Evolutionary conservation across 2,888 invertebrate genomes (phyloP), one percentile per base, ranked within the genome.

Genomic region (Ditula angustiorana): DNA sequence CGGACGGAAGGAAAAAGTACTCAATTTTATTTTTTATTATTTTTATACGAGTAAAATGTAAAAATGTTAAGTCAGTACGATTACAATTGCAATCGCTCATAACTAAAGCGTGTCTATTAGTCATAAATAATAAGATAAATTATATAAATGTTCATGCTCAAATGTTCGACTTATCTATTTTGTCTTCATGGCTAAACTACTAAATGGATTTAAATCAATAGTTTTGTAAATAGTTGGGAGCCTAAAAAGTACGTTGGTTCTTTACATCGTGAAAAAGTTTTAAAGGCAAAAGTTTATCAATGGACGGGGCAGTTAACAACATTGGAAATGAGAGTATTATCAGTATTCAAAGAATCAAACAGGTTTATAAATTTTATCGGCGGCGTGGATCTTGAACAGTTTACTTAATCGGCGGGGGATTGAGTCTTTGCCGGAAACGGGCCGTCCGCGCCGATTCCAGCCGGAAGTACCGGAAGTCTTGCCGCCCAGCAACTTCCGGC

Each of bases 401-500:
- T 69, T 69, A 71, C 74, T 76, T 77, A 77, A 75, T 75, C 72
- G 67, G 65, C 68, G 74, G 79, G 74, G 79, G 75, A 79, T 80
- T 82, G 78, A 75, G 66, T 41, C 70, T 73, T 67, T 74, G 75
- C 77, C 79, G 76, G 76, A 78, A 76, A 69, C 71, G 68, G 61
- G 74, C 75, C 76, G 77, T 76, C 76, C 74, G 74, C 77, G 74
- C 73, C 72, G 74, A 70, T 71, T 74, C 60, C 67, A 76, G 75
- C 73, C 75, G 77, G 74, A 78, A 81, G 78, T 75, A 69, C 80
- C 82, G 86, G 85, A 85, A 77, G 80, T 79, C 81, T 85, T 78
- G 76, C 76, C 79, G 76, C 74, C 78, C 73, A 70, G 66, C 70
- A 68, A 72, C 72, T 78, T 83, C 83, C 80, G 79, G 74, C 66